Conservation (phyloP, 2,113 vertebrate species). For the human (Homo sapiens) region GRCh38 chr4:22178001-22178500, state of each 20-base stretch:
- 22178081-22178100: background rate
- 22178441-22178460: background rate
- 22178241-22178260: background rate
- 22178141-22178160: background rate
- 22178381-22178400: background rate
- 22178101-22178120: background rate
- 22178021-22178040: background rate
- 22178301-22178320: background rate
- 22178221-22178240: background rate
- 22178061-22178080: background rate
- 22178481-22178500: background rate
- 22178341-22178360: background rate
- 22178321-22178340: background rate
- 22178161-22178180: background rate
- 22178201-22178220: background rate
- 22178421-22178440: background rate
- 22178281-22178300: background rate
- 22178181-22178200: background rate
- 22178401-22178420: background rate
- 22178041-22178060: background rate
- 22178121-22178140: background rate
- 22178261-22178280: background rate
- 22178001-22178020: rapidly evolving
- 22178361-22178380: background rate
- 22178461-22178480: slow-evolving; percentile 7